Conservation (phyloP, 2,888 invertebrate species). For the Oxytorus armatus region DNA sequence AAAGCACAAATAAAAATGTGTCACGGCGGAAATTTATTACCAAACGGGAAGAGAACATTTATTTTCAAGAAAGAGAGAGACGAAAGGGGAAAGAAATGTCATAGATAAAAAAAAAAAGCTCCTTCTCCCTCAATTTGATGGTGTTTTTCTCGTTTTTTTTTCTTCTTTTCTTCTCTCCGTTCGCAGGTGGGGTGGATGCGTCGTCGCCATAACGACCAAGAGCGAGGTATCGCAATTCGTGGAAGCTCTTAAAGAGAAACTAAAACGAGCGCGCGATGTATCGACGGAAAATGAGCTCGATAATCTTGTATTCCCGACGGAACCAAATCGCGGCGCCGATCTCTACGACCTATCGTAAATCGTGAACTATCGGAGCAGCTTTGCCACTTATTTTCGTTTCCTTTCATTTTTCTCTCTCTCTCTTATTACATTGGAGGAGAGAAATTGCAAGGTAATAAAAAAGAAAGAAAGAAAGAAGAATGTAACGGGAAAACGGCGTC, state of each 20-base stretch:
- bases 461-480: no score
- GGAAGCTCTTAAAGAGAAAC: constrained; percentile 88
- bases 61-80: background rate
- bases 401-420: background rate
- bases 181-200: constrained; percentile 98
- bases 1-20: background rate
- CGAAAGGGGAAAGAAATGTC: constrained; percentile 7
- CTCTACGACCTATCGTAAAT: constrained; percentile 61
- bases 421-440: background rate
- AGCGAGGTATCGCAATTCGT: constrained; percentile 89
- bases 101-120: constrained; percentile 8
- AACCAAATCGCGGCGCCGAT: constrained; percentile 89
- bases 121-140: constrained; percentile 11
- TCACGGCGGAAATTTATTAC: constrained; percentile 29
- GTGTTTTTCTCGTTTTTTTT: constrained; percentile 1
- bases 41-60: constrained; percentile 7
- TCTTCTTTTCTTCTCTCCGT: background rate
- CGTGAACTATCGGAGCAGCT: background rate
- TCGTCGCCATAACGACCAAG: constrained; percentile 92
- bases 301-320: constrained; percentile 90
- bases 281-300: constrained; percentile 83
- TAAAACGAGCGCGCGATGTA: constrained; percentile 84
- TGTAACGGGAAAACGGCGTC: no score
- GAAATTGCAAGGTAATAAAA: background rate
- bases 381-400: background rate